phyloP scores from a whole-genome alignment of 2,113 vertebrate genomes.

The western clawed frog (Xenopus tropicalis) region UCB_Xtro_10.0 CM004443.2:165842001-165842500 shows the following conservation, averaged over 20 bases:
- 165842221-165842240: not conserved
- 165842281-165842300: slow-evolving; percentile 33
- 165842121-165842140: too few species aligned
- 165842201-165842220: slow-evolving; percentile 11
- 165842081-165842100: too few species aligned
- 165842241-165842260: slow-evolving; percentile 14
- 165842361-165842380: slow-evolving; percentile 25
- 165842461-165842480: slow-evolving; percentile 9
- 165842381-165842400: slow-evolving; percentile 7
- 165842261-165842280: slow-evolving; percentile 36
- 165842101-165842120: too few species aligned
- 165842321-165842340: slow-evolving; percentile 34
- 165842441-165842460: slow-evolving; percentile 14
- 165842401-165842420: slow-evolving; percentile 7
- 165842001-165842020: too few species aligned
- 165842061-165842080: too few species aligned
- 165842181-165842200: slow-evolving; percentile 11
- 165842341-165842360: slow-evolving; percentile 20
- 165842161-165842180: too few species aligned
- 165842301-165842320: slow-evolving; percentile 41
- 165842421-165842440: slow-evolving; percentile 29
- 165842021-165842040: too few species aligned
- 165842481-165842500: not conserved
- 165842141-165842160: too few species aligned
- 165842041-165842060: too few species aligned